These are phyloP conservation scores for Paralinhomoeus sp. DNA, from an alignment of 2,888 invertebrate genomes.

Conservation along the genomic window DNA sequence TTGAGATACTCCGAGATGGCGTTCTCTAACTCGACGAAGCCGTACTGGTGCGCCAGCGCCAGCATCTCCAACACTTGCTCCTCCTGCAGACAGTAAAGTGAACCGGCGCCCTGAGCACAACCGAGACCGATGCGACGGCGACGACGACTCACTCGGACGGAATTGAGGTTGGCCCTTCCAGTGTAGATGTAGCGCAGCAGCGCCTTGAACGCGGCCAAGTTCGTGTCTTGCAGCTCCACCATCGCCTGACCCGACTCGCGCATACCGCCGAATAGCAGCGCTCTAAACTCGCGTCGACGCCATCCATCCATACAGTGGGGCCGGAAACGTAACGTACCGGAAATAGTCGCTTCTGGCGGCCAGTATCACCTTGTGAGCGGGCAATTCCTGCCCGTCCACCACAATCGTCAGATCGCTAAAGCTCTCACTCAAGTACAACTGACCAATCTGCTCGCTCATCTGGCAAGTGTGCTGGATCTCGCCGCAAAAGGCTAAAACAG, in stretches of 20 bases:
- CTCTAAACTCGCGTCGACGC: slow-evolving; percentile 25
- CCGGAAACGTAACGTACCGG: slow-evolving; percentile 49
- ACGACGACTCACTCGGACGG: slow-evolving; percentile 40
- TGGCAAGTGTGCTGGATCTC: slow-evolving; percentile 47
- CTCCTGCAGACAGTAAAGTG: slow-evolving; percentile 21
- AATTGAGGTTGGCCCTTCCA: slow-evolving; percentile 35
- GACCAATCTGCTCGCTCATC: slow-evolving; percentile 59
- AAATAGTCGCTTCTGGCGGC: slow-evolving; percentile 91
- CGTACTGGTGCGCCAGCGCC: slow-evolving; percentile 82
- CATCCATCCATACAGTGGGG: too few species aligned
- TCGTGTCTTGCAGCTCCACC: slow-evolving; percentile 56
- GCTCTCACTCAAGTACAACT: slow-evolving; percentile 58
- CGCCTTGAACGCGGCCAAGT: slow-evolving; percentile 7
- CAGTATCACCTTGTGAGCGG: slow-evolving; percentile 57
- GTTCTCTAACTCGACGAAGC: slow-evolving; percentile 66
- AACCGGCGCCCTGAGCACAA: too few species aligned
- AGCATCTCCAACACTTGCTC: slow-evolving; percentile 38
- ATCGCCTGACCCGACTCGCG: slow-evolving; percentile 46
- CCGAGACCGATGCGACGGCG: too few species aligned
- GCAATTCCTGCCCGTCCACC: slow-evolving; percentile 49
- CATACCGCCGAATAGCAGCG: slow-evolving; percentile 40
- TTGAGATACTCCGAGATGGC: slow-evolving; percentile 78
- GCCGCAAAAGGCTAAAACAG: too few species aligned
- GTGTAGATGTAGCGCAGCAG: slow-evolving; percentile 83
- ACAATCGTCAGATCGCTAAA: slow-evolving; percentile 69